Base-by-base conservation (phyloP, 2,797 vertebrate species). In the Mus caroli region DNA sequence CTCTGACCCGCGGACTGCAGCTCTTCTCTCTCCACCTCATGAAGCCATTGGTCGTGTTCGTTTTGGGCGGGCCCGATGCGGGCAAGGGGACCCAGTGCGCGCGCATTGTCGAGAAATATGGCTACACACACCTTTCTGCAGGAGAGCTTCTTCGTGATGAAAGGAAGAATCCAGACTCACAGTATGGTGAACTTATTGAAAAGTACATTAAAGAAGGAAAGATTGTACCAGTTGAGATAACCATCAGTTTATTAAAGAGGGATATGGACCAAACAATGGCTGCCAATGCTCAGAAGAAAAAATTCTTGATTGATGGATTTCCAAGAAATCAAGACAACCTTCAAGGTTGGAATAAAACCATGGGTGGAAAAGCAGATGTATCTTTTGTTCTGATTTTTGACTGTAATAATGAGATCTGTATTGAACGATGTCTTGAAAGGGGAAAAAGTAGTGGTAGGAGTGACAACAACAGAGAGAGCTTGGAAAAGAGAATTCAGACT, bases 331-430 rank as follows among this genome's bases (percentile, higher is more conserved):
- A 99, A 98, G 99, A 99, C 98, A 99, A 99, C 98, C 99, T 99
- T 93, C 98, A 99, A 97, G 99, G 99, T 46, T 99, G 99, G 99
- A 99, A 98, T 79, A 98, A 54, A 3, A 99, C 98, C 92, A 99
- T 99, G 99, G 99, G 99, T 40, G 99, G 98, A 96, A 99, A 99
- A 96, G 99, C 99, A 0, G 99, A 99, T 89, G 99, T 99, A 97
- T 99, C 99, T 97, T 99, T 99, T 97, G 99, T 99, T 98, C 99
- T 99, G 67, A n/a, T 99, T 99, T 99, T 99, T 97, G 99, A 99
- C 98, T 99, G 99, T 96, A 95, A 99, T 98, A 99, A 99, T 94
- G 99, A 99, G 99, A 99, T 99, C 73, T 99, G 99, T 96, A 98
- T 99, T 64, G 89, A 98, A 67, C 98, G 99, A 95, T 99, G 99